A percentile compares a stretch with the other conserved stretches of the same genome.
Conservation (phyloP, 1,140 invertebrate species). For the Asbolus verrucosus region DNA sequence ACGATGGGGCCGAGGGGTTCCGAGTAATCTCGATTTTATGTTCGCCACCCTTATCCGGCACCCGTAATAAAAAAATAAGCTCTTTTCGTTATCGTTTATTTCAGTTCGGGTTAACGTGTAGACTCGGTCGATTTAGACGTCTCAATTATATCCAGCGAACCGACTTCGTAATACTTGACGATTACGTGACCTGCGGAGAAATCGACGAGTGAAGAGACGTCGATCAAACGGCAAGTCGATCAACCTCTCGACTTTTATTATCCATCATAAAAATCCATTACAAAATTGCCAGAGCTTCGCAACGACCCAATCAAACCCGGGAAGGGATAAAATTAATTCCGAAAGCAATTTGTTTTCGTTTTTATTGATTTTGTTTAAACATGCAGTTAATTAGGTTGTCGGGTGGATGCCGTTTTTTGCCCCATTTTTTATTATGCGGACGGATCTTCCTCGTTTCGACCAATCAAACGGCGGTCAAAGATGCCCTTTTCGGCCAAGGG, state of each 20-base stretch:
- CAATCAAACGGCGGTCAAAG: no score
- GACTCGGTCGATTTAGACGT: not conserved
- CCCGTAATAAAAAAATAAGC: not conserved
- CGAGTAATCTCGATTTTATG: constrained; percentile 14
- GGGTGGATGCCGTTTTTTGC: no score
- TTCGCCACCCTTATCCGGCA: constrained; percentile 1
- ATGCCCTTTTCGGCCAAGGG: no score
- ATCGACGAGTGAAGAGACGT: constrained; percentile 10
- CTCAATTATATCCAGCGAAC: constrained; percentile 10
- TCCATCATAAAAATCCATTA: constrained; percentile 39
- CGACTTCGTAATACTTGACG: no score
- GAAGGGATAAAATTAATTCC: constrained; percentile 32
- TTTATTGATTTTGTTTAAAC: not conserved
- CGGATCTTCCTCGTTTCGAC: not conserved
- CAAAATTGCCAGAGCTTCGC: constrained; percentile 19
- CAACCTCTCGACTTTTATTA: constrained; percentile 34
- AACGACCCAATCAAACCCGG: constrained; percentile 20
- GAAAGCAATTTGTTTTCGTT: constrained; percentile 29
- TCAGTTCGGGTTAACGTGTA: not conserved
- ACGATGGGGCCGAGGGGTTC: not conserved
- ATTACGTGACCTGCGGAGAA: constrained; percentile 4
- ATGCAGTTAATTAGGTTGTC: no score
- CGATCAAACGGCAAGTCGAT: constrained; percentile 35
- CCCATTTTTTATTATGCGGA: not conserved
- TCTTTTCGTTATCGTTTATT: no score